Evolutionary conservation across 2,888 invertebrate genomes (phyloP), one percentile per base, ranked within the genome.

Genomic region (Hirtodrosophila confusa): DNA sequence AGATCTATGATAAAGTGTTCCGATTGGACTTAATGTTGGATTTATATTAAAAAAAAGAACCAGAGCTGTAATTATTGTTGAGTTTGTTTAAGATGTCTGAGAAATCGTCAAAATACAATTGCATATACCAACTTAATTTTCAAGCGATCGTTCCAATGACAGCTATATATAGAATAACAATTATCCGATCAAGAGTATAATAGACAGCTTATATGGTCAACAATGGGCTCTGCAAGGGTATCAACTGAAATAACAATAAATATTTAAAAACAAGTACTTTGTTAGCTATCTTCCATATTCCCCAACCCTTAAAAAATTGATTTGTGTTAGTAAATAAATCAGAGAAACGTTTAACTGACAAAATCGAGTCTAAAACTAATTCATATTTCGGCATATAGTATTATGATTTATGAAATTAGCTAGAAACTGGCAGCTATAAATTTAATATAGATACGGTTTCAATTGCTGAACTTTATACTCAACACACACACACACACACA

Each of bases 381-480:
- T 33, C 23, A 41, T 23, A 12, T 27, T 27, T 27, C 27, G 27
- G 5, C 11, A 50, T 35, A 2, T 27, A 45, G 24, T 44, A 51
- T 58, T 68, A 57, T 56, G 45, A 68, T 74, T 69, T 63, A 50
- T 53, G 24, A 33, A 55, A 56, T 64, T 43, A 55, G 40, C 54
- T 39, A 49, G 51, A 47, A 45, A 49, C 58, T 55, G 49, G 45
- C n/a, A 33, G 53, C 60, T 41, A 58, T 64, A 47, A 73, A 66
- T 70, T 51, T 10, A 53, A 62, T 27, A 50, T 31, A 56, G 50
- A 64, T 55, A 31, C 41, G 39, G 45, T 48, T 53, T 56, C n/a
- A 36, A 36, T 10, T 12, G 41, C 54, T 61, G 36, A 47, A 31
- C 9, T 68, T 47, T 11, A 33, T 70, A 40, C 50, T 29, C 44